A percentile compares a stretch with the other conserved stretches of the same genome.
Conservation (phyloP, 1,140 invertebrate genomes). For the Bombus soroeensis region DNA sequence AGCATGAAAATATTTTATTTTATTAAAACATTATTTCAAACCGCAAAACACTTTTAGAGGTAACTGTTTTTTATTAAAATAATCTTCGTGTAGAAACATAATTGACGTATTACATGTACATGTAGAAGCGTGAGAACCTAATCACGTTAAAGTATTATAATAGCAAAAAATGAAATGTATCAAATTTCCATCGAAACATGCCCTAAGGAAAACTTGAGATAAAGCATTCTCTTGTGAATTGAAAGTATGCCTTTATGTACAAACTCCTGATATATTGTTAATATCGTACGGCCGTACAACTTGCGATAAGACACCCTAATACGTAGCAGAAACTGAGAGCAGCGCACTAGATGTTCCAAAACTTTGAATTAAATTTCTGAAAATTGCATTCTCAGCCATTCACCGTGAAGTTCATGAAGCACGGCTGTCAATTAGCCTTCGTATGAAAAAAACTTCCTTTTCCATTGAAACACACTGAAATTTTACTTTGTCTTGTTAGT, state of each 20-base stretch:
- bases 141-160: constrained; percentile 4
- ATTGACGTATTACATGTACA: not conserved
- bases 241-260: constrained; percentile 25
- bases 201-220: constrained; percentile 1
- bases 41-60: not conserved
- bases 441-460: not conserved
- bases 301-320: constrained; percentile 24
- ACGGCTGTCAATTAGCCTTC: not conserved
- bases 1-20: not conserved
- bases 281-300: constrained; percentile 1
- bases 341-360: constrained; percentile 39
- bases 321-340: constrained; percentile 33
- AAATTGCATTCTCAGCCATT: constrained; percentile 35
- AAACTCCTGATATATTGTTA: constrained; percentile 39
- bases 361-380: constrained; percentile 47
- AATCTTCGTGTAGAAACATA: not conserved
- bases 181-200: constrained; percentile 28
- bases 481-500: not conserved
- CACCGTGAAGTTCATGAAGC: constrained; percentile 15
- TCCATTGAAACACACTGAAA: not conserved
- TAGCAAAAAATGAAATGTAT: constrained; percentile 10
- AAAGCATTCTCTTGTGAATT: constrained; percentile 21
- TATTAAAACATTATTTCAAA: not conserved
- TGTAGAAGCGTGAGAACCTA: not conserved
- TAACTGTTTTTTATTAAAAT: not conserved